Evolutionary conservation across 1,140 invertebrate genomes (phyloP), one percentile per base, ranked within the genome.

Genomic region (Idris sp.): DNA sequence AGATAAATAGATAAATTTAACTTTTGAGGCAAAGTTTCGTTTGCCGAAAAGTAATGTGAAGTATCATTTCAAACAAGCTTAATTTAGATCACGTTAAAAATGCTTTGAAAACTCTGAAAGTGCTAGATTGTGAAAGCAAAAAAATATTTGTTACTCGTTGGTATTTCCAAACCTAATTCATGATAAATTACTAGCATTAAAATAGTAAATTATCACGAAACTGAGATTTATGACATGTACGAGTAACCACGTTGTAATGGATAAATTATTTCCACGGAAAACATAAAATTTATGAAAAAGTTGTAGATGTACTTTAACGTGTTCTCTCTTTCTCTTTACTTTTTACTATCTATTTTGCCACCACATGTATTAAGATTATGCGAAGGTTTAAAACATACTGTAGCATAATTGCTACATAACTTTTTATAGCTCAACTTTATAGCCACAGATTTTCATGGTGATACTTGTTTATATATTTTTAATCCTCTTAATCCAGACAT

Each of bases 401-500:
- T n/a, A n/a, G n/a, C n/a, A n/a, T n/a, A n/a, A 53, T 53, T 53
- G 49, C 43, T 56, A 56, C 38, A 31, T 56, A 53, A 53, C 33
- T 53, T 53, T 53, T 53, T 53, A 53, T 31, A 43, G 16, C 51
- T 15, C 2, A 25, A 14, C 16, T 56, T 56, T 56, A 56, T 30
- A 5, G 18, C 11, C 16, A 38, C 36, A 43, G 26, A 43, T 41
- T 43, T 41, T 33, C 15, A 3, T 7, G 16, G 13, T 33, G 54
- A 58, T 35, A 43, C 36, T 30, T 56, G 44, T 58, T 58, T 58
- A 44, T 40, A 58, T 58, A 58, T 33, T 59, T 46, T 46, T 46
- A 59, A 59, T 59, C 22, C 41, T 28, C 9, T 9, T 28, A 6
- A 46, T 46, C 8, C n/a, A n/a, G 33, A 9, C 5, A 4, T 5